Base-by-base conservation (phyloP, 2,797 vertebrate genomes). In the Oreortyx pictus region DNA sequence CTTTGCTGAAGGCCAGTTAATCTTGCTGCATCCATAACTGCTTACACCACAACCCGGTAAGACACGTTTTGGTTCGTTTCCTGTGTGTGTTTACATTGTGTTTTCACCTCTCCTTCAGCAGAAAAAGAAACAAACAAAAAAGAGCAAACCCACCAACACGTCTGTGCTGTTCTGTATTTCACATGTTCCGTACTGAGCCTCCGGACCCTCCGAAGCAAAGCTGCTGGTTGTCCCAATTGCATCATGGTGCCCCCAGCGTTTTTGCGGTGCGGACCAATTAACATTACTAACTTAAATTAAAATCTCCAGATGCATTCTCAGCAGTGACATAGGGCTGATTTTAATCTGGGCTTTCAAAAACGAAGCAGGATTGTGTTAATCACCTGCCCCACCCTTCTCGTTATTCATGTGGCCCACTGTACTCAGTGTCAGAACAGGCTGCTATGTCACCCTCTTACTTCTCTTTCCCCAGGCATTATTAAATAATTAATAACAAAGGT, bases 301-400 rank as follows among this genome's bases (percentile, higher is more conserved):
- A 93, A 90, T 89, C 62, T 46, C 59, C 31, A 66, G 89, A 56
- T 86, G 35, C 22, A 67, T 87, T 86, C 93, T 90, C 72, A 86
- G 81, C 44, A 22, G 68, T 96, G 92, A 85, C 77, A 82, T 91
- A 93, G 84, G 62, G 65, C 72, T 89, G 91, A 92, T 96, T 84
- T 84, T 89, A 82, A 95, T 95, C 96, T 92, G 65, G 52, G 43
- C 68, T 91, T 81, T 56, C 77, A 93, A 85, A 94, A 94, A 84
- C 67, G 49, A 95, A 62, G 49, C 33, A n/a, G 52, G 77, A 82
- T 20, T 76, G 60, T 67, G 17, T 88, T 94, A 89, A 95, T 92
- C 82, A 92, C 1, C 73, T 70, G 39, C 62, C 65, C 73, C 78
- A 93, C 90, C 88, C 66, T 6, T 70, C 78, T 77, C 1, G 4